These are phyloP conservation scores for Micromussa lordhowensis DNA, from an alignment of 92 coral and sea anemone species.

Conservation along the genomic window DNA sequence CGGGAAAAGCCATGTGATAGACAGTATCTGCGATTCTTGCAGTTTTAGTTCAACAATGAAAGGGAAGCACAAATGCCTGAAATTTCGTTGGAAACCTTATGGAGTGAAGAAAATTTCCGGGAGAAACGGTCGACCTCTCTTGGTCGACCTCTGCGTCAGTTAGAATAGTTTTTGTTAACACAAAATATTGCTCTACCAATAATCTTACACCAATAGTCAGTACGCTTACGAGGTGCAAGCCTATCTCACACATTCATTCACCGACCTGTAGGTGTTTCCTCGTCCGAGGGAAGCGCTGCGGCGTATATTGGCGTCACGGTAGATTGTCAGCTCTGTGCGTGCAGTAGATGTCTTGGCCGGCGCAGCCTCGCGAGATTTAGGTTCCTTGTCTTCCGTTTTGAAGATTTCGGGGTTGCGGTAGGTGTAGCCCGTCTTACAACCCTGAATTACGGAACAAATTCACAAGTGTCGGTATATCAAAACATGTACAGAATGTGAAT, in stretches of 20 bases:
- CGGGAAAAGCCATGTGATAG: not conserved
- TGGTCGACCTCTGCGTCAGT: not conserved
- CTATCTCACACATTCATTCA: not conserved
- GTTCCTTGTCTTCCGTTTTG: slow-evolving; percentile 56
- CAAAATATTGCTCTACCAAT: too few species aligned
- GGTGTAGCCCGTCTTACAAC: slow-evolving; percentile 84
- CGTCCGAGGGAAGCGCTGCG: slow-evolving; percentile 62
- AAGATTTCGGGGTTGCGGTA: slow-evolving; percentile 65
- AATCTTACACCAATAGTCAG: not conserved
- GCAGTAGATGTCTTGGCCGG: slow-evolving; percentile 64
- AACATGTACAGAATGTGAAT: not conserved
- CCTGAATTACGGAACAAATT: slow-evolving; percentile 38
- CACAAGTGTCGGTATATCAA: not conserved
- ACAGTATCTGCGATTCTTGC: too few species aligned
- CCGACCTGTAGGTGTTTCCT: slow-evolving; percentile 61
- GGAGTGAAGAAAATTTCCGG: not conserved
- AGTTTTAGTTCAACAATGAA: not conserved
- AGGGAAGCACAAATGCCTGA: not conserved
- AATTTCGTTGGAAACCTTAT: not conserved
- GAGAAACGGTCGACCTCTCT: not conserved
- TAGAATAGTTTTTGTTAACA: too few species aligned
- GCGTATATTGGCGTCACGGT: slow-evolving; percentile 47
- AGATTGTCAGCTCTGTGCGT: slow-evolving; percentile 52
- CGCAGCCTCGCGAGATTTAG: slow-evolving; percentile 54
- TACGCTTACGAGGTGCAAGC: not conserved